phyloP scores from a whole-genome alignment of 2,113 vertebrate genomes.

The Hippocampus zosterae region DNA sequence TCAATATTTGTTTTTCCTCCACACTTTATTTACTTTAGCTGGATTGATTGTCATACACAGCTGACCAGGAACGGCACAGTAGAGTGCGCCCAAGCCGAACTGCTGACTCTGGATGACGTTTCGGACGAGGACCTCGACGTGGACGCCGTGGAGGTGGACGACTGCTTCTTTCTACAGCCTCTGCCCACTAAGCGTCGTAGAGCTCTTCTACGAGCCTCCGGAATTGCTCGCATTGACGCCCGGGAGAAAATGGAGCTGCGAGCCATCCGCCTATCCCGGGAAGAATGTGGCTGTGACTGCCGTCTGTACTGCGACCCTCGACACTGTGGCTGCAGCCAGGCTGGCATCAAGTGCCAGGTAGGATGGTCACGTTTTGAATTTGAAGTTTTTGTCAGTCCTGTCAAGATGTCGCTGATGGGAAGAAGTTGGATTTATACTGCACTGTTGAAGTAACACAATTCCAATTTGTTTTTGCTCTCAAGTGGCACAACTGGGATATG shows the following conservation, averaged over 20 bases:
- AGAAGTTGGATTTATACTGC: too few relatives aligned
- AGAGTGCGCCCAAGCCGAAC: slow-evolving; percentile 86
- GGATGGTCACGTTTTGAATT: background rate
- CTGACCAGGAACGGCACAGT: slow-evolving; percentile 91
- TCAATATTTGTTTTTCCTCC: background rate
- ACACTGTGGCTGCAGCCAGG: slow-evolving; percentile 93
- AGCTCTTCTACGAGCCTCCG: slow-evolving; percentile 86
- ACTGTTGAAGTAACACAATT: too few relatives aligned
- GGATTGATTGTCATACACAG: slow-evolving; percentile 58
- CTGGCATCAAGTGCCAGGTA: slow-evolving; percentile 96
- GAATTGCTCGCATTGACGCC: slow-evolving; percentile 89
- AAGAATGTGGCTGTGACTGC: slow-evolving; percentile 95
- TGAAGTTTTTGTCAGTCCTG: background rate
- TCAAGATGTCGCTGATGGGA: background rate
- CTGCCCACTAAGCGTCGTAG: slow-evolving; percentile 91
- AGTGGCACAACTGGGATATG: too few relatives aligned
- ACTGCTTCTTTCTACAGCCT: slow-evolving; percentile 96
- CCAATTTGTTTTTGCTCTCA: too few relatives aligned
- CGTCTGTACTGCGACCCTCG: slow-evolving; percentile 94
- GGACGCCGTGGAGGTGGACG: slow-evolving; percentile 91
- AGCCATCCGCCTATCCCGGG: slow-evolving; percentile 88
- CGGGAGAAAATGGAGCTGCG: slow-evolving; percentile 92
- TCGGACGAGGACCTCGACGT: slow-evolving; percentile 93
- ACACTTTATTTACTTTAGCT: slow-evolving; percentile 5
- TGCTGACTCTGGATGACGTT: slow-evolving; percentile 89